A percentile compares a stretch with the other conserved stretches of the same genome.
These are phyloP conservation scores for Mola mola DNA, from an alignment of 2,113 vertebrate genomes.

Conservation along the genomic window DNA sequence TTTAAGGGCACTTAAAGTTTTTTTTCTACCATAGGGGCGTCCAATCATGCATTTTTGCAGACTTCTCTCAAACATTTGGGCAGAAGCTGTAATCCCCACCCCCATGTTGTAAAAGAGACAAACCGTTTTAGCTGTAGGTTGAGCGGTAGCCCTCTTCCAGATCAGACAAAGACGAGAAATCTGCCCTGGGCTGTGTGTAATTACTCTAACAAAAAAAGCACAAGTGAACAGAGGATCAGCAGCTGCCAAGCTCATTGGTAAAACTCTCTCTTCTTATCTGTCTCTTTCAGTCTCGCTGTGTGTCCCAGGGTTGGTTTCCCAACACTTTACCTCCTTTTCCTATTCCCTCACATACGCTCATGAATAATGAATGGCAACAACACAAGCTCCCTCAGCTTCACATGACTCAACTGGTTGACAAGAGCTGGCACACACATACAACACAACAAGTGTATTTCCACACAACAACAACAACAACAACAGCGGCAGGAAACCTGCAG, in stretches of 20 bases:
- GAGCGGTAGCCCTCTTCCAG: slow-evolving; percentile 54
- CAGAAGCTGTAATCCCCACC: slow-evolving; percentile 15
- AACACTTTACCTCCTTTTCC: not conserved
- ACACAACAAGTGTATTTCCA: slow-evolving; percentile 36
- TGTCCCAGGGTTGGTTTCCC: slow-evolving; percentile 5
- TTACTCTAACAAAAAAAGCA: slow-evolving; percentile 49
- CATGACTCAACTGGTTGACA: slow-evolving; percentile 15
- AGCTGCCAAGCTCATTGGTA: slow-evolving; percentile 31
- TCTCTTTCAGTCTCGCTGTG: not conserved
- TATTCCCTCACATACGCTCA: slow-evolving; percentile 9
- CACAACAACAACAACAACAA: slow-evolving; percentile 43
- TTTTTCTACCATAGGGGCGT: too few species aligned
- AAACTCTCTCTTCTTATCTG: not conserved
- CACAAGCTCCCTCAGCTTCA: slow-evolving; percentile 18
- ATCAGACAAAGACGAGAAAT: slow-evolving; percentile 57
- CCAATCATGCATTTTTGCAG: too few species aligned
- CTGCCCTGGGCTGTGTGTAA: slow-evolving; percentile 60
- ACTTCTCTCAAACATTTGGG: too few species aligned
- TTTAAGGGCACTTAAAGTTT: too few species aligned
- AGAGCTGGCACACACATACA: slow-evolving; percentile 1
- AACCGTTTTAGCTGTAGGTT: slow-evolving; percentile 41
- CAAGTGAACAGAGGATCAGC: slow-evolving; percentile 26
- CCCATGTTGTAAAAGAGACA: slow-evolving; percentile 12
- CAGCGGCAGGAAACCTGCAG: too few species aligned
- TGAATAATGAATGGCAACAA: slow-evolving; percentile 26